These are phyloP conservation scores for Lytechinus variegatus DNA, from an alignment of 35 echinoderm and acorn worm species.

Conservation along the genomic window DNA sequence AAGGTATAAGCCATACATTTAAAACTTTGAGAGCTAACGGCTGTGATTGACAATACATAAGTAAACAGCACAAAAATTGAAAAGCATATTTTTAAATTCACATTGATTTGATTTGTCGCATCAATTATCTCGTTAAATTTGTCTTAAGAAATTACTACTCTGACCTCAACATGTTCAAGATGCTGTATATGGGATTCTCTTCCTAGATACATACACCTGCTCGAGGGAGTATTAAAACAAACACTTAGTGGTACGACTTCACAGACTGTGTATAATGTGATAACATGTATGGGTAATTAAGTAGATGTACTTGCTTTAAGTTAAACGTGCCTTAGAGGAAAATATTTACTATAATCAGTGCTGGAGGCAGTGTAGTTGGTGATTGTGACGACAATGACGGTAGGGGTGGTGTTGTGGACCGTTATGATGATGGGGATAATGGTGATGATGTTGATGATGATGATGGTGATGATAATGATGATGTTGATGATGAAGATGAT, in stretches of 20 bases:
- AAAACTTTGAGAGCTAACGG: no score
- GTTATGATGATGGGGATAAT: background rate
- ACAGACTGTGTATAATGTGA: background rate
- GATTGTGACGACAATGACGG: background rate
- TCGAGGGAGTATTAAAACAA: background rate
- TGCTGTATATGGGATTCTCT: background rate
- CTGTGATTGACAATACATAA: no score
- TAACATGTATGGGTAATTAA: background rate
- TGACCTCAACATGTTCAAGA: background rate
- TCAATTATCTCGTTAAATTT: no score
- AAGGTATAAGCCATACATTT: no score
- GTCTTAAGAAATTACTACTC: no score
- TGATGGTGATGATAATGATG: background rate
- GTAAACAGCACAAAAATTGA: no score
- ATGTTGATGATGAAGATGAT: background rate
- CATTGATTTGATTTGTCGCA: no score
- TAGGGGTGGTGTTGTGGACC: background rate
- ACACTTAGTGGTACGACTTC: background rate
- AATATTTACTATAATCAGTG: background rate
- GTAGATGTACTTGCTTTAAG: background rate
- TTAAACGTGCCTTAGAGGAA: background rate
- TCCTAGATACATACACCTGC: background rate
- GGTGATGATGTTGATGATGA: background rate
- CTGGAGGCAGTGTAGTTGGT: background rate
- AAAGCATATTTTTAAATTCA: no score